A percentile compares a stretch with the other conserved stretches of the same genome.
Evolutionary conservation across 1,140 invertebrate genomes (phyloP).

Genomic region (Luehdorfia chinensis): DNA sequence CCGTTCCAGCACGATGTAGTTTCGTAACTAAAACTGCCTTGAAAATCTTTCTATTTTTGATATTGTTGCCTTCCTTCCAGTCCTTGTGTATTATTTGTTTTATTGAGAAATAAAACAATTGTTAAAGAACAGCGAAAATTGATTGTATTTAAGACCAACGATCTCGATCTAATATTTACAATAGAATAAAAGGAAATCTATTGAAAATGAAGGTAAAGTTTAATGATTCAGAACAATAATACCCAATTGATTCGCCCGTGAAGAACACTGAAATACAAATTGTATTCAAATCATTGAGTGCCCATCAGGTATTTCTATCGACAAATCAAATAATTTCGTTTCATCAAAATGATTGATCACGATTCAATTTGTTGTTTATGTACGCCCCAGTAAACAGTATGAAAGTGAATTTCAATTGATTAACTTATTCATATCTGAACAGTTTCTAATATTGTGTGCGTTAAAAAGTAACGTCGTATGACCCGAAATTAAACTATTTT

Average conservation of each 20-base stretch:
- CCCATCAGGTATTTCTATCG: conserved; percentile 23
- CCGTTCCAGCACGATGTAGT: no score
- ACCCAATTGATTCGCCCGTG: conserved; percentile 5
- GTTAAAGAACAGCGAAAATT: no score
- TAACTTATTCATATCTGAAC: conserved; percentile 31
- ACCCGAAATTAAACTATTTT: no score
- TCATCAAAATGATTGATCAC: conserved; percentile 45
- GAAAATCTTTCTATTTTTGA: no score
- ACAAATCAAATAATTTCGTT: conserved; percentile 35
- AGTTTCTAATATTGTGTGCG: no score
- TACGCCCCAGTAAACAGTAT: conserved; percentile 36
- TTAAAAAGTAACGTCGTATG: no score
- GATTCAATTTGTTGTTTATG: conserved; percentile 35
- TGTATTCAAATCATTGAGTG: conserved; percentile 22
- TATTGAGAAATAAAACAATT: no score
- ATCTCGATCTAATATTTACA: background rate
- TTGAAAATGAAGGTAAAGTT: conserved; percentile 8
- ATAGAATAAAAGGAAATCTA: conserved; percentile 5
- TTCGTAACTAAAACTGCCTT: no score
- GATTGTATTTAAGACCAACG: background rate
- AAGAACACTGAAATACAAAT: conserved; percentile 17
- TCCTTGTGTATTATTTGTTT: no score
- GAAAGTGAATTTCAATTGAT: conserved; percentile 42
- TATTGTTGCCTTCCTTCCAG: no score
- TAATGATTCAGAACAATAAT: conserved; percentile 17